A percentile compares a stretch with the other conserved stretches of the same genome.
Conservation (phyloP, 2,888 invertebrate genomes). For the Folsomia manolachei region DNA sequence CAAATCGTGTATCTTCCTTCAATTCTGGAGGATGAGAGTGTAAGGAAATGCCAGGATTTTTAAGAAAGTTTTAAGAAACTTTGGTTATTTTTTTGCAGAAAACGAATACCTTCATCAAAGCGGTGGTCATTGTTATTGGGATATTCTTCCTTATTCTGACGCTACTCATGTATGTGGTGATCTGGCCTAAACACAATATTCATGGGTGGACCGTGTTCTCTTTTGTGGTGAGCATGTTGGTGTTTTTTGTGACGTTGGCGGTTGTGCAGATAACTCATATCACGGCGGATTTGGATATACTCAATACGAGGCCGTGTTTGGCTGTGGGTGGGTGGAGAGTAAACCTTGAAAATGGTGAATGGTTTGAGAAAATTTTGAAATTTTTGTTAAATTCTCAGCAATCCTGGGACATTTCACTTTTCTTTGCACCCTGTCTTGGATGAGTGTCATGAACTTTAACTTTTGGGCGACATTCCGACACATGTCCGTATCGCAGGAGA, state of each 20-base stretch:
- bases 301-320: background rate
- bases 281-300: background rate
- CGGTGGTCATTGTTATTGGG: conserved; percentile 14
- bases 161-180: conserved; percentile 22
- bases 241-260: conserved; percentile 29
- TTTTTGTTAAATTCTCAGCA: conserved; percentile 18
- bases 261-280: conserved; percentile 16
- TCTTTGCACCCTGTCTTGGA: conserved; percentile 31
- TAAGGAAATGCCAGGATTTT: background rate
- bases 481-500: conserved; percentile 12
- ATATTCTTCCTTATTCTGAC: conserved; percentile 23
- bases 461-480: conserved; percentile 32
- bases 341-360: too few relatives aligned
- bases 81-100: background rate
- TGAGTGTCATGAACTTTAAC: conserved; percentile 30
- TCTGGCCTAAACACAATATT: conserved; percentile 37
- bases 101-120: background rate
- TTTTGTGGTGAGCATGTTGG: conserved; percentile 29
- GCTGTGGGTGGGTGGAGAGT: too few relatives aligned
- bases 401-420: conserved; percentile 34
- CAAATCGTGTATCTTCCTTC: background rate
- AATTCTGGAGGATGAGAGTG: background rate
- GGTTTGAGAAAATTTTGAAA: too few relatives aligned
- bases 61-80: background rate
- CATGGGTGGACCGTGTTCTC: conserved; percentile 35